Evolutionary conservation across 2,797 vertebrate genomes (phyloP), one percentile per base, ranked within the genome.

Genomic region (Hydrolagus colliei): DNA sequence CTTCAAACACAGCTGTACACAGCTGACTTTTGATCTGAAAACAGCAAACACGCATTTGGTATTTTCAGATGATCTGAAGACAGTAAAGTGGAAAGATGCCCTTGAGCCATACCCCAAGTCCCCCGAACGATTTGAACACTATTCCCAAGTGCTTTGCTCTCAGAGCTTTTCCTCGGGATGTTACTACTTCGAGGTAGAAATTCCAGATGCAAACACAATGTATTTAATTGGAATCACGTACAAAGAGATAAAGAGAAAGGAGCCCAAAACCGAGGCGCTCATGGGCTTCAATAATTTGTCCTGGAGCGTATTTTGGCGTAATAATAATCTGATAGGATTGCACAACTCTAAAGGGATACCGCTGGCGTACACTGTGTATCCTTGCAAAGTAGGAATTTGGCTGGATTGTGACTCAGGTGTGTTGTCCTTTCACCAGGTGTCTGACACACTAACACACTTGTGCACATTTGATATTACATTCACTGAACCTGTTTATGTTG

Each of bases 121-220:
- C 11, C 22, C 78, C 9, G 78, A 82, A 32, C 9, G 78, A 8
- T 82, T 82, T 22, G 16, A 63, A 1, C 65, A 62, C 27, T 63
- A 82, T 16, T 63, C 62, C 0, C 78, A 82, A 32, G 67, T 82
- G 8, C 78, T 82, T 9, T 82, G 78, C 27, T 82, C 62, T 27
- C 78, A 82, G 63, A 65, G 78, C 14, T 82, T 82, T 63, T 14
- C 78, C 13, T 82, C 78, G 62, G 78, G 78, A 5, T 82, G 20
- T 18, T 63, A 82, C 61, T 67, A 62, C 2, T 82, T 62, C 27
- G 62, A 18, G 2, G 78, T 82, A 62, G 27, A 82, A 27, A 63
- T 63, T 2, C 3, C 20, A 3, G 14, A 18, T 8, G 78, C 67
- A 1, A 27, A 63, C 41, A 52, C 41, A 52, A 52, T 52, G 22